phyloP scores from a whole-genome alignment of 2,113 vertebrate genomes.

The Chascanopsetta lugubris region DNA sequence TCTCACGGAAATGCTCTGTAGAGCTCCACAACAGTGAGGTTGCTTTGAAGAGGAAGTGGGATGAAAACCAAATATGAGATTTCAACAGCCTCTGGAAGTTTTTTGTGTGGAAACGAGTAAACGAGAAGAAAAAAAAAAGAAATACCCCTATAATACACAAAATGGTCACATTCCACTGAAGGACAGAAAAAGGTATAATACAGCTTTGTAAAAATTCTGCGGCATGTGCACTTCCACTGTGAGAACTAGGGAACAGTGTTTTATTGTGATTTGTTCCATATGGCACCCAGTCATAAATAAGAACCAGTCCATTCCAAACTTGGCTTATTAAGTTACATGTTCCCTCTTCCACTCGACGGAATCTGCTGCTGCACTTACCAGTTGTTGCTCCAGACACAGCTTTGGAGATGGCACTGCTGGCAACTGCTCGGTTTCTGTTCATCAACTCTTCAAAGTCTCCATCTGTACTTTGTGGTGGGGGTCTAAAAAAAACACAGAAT shows the following conservation, averaged over 20 bases:
- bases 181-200: too few relatives aligned
- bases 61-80: too few relatives aligned
- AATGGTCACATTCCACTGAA: too few relatives aligned
- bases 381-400: constrained; percentile 91
- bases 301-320: background rate
- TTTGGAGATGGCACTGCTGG: constrained; percentile 96
- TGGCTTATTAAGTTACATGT: background rate
- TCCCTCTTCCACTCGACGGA: constrained; percentile 11
- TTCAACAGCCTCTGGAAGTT: too few relatives aligned
- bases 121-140: too few relatives aligned
- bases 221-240: background rate
- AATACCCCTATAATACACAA: too few relatives aligned
- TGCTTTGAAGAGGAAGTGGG: too few relatives aligned
- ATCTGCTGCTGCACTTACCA: constrained; percentile 76
- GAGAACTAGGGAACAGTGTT: background rate
- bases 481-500: constrained; percentile 61
- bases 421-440: constrained; percentile 92
- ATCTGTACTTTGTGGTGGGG: constrained; percentile 77
- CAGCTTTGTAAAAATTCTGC: too few relatives aligned
- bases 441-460: constrained; percentile 93
- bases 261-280: background rate
- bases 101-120: too few relatives aligned
- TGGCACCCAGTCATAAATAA: background rate
- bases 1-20: too few relatives aligned
- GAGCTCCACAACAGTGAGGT: too few relatives aligned